Evolutionary conservation across 1,140 invertebrate genomes (phyloP), one percentile per base, ranked within the genome.

Genomic region (Teleogryllus occipitalis): DNA sequence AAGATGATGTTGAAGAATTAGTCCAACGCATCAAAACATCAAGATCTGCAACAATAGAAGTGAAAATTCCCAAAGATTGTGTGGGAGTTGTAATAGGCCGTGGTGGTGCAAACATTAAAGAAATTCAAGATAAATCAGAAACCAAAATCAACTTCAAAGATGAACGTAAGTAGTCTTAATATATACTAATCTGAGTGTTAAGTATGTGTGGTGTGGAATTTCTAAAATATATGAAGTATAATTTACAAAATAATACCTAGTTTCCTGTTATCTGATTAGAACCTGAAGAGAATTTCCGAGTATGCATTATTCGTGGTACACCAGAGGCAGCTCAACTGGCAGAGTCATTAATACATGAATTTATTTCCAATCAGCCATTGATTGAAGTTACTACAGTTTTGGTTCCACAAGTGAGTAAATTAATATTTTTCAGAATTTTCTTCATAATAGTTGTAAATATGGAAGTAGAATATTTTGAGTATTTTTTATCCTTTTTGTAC

Each of bases 91-190:
- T 90, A 54, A 90, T 91, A 85, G 93, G 93, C 79, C 87, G 91
- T 81, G 88, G 86, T 80, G 93, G 93, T 8, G 85, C 85, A 14
- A 90, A 90, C 81, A 90, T 95, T 65, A 93, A 92, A 84, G 86
- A 91, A 79, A 90, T 97, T 82, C 90, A 95, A 84, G 86, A 90
- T 75, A 89, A 89, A 81, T 92, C 92, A 0, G 89, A 90, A 72
- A 92, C 93, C 7, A 87, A 87, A 81, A 92, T 96, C 75, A 89
- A 89, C 83, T 94, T 95, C 81, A 85, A 83, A 80, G 83, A 84
- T 78, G 78, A 79, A 79, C 73, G 78, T 79, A 79, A 49, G 78
- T 22, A 47, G 8, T 39, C 27, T 39, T 39, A 39, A 39, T 14
- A 7, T 3, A 65, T 65, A 65, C 7, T 3, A 7, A 65, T 65